These are phyloP conservation scores for Chromobotia macracanthus DNA, from an alignment of 2,797 vertebrate species.

Conservation along the genomic window DNA sequence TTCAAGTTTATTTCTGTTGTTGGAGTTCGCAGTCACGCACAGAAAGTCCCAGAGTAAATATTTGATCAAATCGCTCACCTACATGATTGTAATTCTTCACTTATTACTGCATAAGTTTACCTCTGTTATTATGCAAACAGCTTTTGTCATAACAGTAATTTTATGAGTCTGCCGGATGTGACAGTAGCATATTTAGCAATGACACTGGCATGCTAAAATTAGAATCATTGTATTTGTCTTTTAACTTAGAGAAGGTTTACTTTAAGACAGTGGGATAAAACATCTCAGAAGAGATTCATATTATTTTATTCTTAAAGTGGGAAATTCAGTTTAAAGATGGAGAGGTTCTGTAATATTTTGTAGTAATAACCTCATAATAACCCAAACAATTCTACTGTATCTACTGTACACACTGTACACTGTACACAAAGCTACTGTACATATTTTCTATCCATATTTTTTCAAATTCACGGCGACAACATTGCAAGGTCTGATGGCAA, in stretches of 20 bases:
- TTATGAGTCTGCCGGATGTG: not conserved
- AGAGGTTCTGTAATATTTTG: not conserved
- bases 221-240: not conserved
- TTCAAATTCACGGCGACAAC: too few species aligned
- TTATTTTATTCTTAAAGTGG: not conserved
- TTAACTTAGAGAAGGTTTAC: not conserved
- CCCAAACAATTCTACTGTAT: too few species aligned
- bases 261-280: not conserved
- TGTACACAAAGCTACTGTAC: too few species aligned
- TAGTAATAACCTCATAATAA: too few species aligned
- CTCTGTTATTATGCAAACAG: constrained; percentile 15
- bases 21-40: constrained; percentile 17
- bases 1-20: constrained; percentile 33
- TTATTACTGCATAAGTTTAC: not conserved
- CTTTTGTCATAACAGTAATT: constrained; percentile 7
- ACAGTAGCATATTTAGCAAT: constrained; percentile 11
- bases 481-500: too few species aligned
- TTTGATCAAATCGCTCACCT: constrained; percentile 22
- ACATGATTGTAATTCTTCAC: constrained; percentile 2
- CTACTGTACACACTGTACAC: too few species aligned
- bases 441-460: too few species aligned
- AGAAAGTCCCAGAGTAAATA: constrained; percentile 13
- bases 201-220: constrained; percentile 5
- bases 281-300: not conserved
- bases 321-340: not conserved